Base-by-base conservation (phyloP, 2,888 invertebrate genomes). In the Cyaniris semiargus region DNA sequence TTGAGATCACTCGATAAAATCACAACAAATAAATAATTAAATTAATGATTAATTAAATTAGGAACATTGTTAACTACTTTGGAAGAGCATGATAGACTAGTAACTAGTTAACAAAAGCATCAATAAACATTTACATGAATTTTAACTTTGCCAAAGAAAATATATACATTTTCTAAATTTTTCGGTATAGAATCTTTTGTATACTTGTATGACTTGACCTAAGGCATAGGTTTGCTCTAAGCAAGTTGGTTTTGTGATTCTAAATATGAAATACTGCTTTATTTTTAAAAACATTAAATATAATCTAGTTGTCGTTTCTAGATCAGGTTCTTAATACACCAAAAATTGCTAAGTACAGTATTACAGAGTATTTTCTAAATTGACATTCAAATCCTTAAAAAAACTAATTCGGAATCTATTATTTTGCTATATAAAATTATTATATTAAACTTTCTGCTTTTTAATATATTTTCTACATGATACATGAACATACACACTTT, bases 1-100 rank as follows among this genome's bases (percentile, higher is more conserved):
- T 18, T 66, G 66, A 66, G 66, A 66, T 66, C 66, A 66, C 66
- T 27, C 18, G 27, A 7, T 66, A 31, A 27, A 66, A 66, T 66
- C 66, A 66, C 66, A 66, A 66, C 66, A 8, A 8, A 27, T 27
- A 66, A 27, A 66, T 5, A 60, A 21, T 18, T 53, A 53, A 60
- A 60, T 10, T 10, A 13, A 60, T 13, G 3, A 21, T 60, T 60
- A 1, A 27, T 27, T 27, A 31, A 66, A 66, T 27, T 66, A 66
- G 66, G 66, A 66, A 66, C 53, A 53, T 53, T 53, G 53, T 18
- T 53, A 53, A 15, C 66, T 27, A 27, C 13, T 1, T 66, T 66
- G 66, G 27, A 66, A 66, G 27, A 66, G 31, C 66, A 31, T 23
- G 13, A 60, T 66, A 66, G 18, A 53, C 53, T 66, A 27, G 27